These are phyloP conservation scores for Pionites leucogaster DNA, from an alignment of 2,113 vertebrate genomes.

Conservation along the genomic window DNA sequence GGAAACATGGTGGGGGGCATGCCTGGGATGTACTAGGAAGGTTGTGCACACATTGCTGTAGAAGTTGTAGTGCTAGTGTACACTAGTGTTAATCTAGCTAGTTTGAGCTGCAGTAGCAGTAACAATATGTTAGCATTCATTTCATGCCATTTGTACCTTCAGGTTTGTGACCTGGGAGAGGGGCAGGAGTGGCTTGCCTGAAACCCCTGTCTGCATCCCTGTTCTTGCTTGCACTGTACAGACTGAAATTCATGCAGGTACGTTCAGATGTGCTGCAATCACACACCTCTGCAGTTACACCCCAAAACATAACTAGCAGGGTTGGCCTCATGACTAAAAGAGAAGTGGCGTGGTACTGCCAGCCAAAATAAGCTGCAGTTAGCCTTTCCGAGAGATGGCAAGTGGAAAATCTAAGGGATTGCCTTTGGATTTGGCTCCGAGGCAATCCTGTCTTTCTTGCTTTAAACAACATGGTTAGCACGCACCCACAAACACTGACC, in stretches of 20 bases:
- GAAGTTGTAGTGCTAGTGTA: not conserved
- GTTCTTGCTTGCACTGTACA: not conserved
- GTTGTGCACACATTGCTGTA: not conserved
- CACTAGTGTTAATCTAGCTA: not conserved
- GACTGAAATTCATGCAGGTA: not conserved
- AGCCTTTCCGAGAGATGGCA: not conserved
- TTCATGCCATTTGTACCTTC: not conserved
- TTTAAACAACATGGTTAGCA: accelerated
- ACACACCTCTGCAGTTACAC: not conserved
- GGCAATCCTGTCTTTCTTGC: not conserved
- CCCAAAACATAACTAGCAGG: not conserved
- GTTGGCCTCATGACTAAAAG: not conserved
- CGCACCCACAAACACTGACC: not conserved
- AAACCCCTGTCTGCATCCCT: not conserved
- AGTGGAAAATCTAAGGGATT: not conserved
- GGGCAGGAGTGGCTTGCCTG: not conserved
- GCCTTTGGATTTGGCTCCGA: not conserved
- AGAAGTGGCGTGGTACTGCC: not conserved
- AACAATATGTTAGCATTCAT: not conserved
- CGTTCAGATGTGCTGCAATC: not conserved
- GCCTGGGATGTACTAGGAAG: not conserved
- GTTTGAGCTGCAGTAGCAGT: not conserved
- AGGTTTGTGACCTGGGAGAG: not conserved
- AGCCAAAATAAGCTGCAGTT: not conserved
- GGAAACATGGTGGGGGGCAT: not conserved